These are phyloP conservation scores for Ganaspis sp. DNA, from an alignment of 1,140 invertebrate species.

Conservation along the genomic window DNA sequence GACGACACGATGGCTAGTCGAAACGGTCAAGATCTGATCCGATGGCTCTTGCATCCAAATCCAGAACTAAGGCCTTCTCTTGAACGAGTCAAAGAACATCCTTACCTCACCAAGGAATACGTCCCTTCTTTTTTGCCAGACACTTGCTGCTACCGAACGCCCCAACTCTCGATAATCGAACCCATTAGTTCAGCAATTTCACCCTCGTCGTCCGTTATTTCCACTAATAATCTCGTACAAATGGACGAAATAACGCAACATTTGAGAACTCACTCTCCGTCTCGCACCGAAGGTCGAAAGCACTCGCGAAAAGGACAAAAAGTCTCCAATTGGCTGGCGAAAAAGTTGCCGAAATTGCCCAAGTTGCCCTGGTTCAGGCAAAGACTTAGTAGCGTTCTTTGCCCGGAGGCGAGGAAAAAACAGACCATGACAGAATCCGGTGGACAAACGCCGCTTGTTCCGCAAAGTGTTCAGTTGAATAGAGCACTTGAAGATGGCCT, in stretches of 20 bases:
- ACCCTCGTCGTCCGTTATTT: conserved; percentile 40
- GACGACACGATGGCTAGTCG: conserved; percentile 72
- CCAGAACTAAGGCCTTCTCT: conserved; percentile 79
- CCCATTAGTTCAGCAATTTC: background rate
- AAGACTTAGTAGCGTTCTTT: conserved; percentile 69
- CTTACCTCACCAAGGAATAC: conserved; percentile 78
- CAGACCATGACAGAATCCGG: background rate
- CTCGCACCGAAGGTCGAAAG: background rate
- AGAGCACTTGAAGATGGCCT: conserved; percentile 63
- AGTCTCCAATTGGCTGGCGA: conserved; percentile 65
- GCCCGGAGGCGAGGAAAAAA: conserved; percentile 67
- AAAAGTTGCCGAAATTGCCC: conserved; percentile 52
- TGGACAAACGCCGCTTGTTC: conserved; percentile 6
- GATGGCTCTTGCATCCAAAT: conserved; percentile 78
- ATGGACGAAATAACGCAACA: background rate
- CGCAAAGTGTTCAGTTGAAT: conserved; percentile 63
- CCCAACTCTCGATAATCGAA: conserved; percentile 52
- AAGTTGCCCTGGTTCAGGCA: conserved; percentile 68
- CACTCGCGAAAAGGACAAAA: conserved; percentile 55
- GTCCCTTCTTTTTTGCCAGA: conserved; percentile 64
- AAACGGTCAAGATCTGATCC: conserved; percentile 79
- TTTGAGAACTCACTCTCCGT: background rate
- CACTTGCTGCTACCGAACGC: conserved; percentile 66
- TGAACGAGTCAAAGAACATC: conserved; percentile 78
- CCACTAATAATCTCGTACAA: conserved; percentile 43